Conservation (phyloP, 2,113 vertebrate genomes). For the Astur gentilis region DNA sequence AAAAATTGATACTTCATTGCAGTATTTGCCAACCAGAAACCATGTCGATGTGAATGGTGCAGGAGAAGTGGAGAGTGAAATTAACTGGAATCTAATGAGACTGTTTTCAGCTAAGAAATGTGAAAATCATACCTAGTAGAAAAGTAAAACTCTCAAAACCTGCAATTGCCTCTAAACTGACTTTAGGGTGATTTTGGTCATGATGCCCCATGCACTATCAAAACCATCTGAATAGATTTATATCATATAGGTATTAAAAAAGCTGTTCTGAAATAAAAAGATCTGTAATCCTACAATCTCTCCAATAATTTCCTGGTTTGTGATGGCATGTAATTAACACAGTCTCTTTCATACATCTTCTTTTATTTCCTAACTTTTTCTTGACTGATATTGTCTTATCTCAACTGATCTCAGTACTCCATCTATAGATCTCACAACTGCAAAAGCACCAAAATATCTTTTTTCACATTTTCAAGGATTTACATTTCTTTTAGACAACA, state of each 20-base stretch:
- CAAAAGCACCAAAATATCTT: not conserved
- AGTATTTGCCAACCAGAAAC: not conserved
- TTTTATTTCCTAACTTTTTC: not conserved
- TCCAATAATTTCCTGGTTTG: not conserved
- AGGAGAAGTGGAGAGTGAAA: slow-evolving; percentile 29
- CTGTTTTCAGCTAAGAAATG: not conserved
- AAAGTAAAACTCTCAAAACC: not conserved
- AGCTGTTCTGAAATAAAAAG: not conserved
- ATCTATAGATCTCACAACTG: not conserved
- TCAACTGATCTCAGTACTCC: not conserved
- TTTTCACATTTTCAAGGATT: not conserved
- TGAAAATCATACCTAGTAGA: not conserved
- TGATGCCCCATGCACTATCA: not conserved
- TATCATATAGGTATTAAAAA: not conserved
- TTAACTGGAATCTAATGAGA: not conserved
- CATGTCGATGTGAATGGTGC: not conserved
- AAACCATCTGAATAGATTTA: not conserved
- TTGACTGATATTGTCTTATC: not conserved
- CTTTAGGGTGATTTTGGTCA: not conserved
- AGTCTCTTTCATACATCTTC: not conserved
- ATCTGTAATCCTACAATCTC: not conserved
- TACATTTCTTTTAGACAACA: not conserved
- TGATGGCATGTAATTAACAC: not conserved
- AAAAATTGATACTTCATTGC: not conserved
- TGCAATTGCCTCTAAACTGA: not conserved